Evolutionary conservation across 2,888 invertebrate genomes (phyloP), one percentile per base, ranked within the genome.

Genomic region (Gymnoscelis rufifasciata): DNA sequence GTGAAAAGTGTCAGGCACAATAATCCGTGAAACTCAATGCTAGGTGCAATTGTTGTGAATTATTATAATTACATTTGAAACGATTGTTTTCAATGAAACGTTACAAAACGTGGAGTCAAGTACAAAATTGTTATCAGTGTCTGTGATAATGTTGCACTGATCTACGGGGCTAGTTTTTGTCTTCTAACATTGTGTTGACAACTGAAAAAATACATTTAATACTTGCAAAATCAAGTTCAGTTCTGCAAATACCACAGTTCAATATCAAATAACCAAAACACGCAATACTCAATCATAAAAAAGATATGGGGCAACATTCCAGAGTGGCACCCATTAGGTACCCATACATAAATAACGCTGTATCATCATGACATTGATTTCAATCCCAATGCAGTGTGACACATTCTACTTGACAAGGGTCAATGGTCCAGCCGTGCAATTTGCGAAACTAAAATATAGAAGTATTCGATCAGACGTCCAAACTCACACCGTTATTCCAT

Each of bases 401-500:
- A 66, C 67, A 68, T 68, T 74, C 72, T 71, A 68, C 69, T 68
- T 79, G 81, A 81, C 78, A 78, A 78, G 83, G 83, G 81, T 80
- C 65, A 65, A 69, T 61, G 71, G 68, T 77, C 77, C 78, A 78
- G 78, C 73, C 68, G 68, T 67, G 72, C 77, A 78, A 81, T 83
- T 84, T 83, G 71, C 78, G 68, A 73, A 78, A 80, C 82, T 84
- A 83, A 84, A 83, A 81, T 80, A 83, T 77, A 70, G 62, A 61
- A 60, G 42, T 58, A 77, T 81, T 81, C 75, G 77, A 83, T 79
- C 72, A 68, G 66, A 66, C 69, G 65, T 62, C 64, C 64, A 60
- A 62, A 66, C 64, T 74, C 84, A 83, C 86, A 83, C 60, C 82
- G 78, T 76, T 84, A 82, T 86, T 83, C 86, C 86, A 86, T 87